Conservation (phyloP, 2,113 vertebrate species). For the Uria lomvia region DNA sequence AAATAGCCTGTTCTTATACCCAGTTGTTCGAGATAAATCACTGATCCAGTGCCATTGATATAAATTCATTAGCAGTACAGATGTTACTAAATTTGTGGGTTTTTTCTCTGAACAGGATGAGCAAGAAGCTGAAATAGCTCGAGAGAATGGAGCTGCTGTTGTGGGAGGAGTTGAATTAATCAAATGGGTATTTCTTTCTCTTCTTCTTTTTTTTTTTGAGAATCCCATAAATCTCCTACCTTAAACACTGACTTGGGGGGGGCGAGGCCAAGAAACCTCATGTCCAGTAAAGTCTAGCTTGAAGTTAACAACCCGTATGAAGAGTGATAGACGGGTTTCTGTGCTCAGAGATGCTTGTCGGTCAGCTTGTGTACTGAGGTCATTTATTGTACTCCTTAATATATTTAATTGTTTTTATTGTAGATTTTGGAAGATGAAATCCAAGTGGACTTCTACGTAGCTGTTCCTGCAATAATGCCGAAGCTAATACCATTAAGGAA, state of each 20-base stretch:
- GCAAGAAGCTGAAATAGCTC: conserved; percentile 78
- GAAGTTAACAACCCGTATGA: background rate
- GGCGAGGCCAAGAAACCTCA: background rate
- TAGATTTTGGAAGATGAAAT: conserved; percentile 90
- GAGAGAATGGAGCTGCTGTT: conserved; percentile 77
- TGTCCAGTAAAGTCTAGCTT: background rate
- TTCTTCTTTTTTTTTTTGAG: background rate
- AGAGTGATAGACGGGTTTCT: background rate
- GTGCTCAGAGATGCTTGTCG: accelerated
- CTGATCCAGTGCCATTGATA: background rate
- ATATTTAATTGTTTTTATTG: background rate
- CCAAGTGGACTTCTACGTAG: conserved; percentile 85
- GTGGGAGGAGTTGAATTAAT: conserved; percentile 86
- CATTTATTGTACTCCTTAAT: background rate
- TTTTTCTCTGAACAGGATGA: conserved; percentile 70
- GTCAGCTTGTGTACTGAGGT: background rate
- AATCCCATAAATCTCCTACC: accelerated
- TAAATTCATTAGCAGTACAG: background rate
- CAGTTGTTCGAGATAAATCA: background rate
- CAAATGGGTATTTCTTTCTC: conserved; percentile 75
- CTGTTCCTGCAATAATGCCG: conserved; percentile 82
- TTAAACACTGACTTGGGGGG: background rate
- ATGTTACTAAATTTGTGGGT: background rate
- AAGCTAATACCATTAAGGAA: conserved; percentile 82
- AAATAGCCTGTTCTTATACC: background rate